These are phyloP conservation scores for rat (Rattus norvegicus) DNA, from an alignment of 2,113 vertebrate species.

Conservation along the genomic window GRCr8 NC_086021.1:133774501-133775000, in stretches of 20 bases:
- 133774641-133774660: slow-evolving; percentile 6
- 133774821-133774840: slow-evolving; percentile 24
- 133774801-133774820: slow-evolving; percentile 13
- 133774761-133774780: slow-evolving; percentile 1
- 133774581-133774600: neutral
- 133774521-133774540: neutral
- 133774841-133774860: neutral
- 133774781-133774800: neutral
- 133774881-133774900: neutral
- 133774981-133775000: neutral
- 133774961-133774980: neutral
- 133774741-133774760: neutral
- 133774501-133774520: neutral
- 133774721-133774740: neutral
- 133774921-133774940: neutral
- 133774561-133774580: neutral
- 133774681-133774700: slow-evolving; percentile 12
- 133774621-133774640: slow-evolving; percentile 5
- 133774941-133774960: neutral
- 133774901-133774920: neutral
- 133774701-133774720: neutral
- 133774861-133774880: neutral
- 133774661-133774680: neutral
- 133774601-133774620: neutral
- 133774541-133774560: neutral